Percentiles rank a stretch among this genome's conserved stretches.
phyloP scores from a whole-genome alignment of 2,113 vertebrate species.

The Apodemus speciosus region DNA sequence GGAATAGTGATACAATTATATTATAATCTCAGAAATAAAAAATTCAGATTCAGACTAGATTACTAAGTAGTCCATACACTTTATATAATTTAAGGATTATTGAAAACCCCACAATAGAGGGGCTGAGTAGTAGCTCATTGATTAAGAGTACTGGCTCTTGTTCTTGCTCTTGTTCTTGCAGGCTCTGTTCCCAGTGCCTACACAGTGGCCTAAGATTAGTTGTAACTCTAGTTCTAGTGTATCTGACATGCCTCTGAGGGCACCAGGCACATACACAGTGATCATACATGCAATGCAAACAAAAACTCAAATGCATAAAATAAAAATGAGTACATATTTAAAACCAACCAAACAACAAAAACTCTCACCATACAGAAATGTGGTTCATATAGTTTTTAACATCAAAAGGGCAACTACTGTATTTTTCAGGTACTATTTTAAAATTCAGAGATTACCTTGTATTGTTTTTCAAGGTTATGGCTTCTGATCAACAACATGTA shows the following conservation, averaged over 20 bases:
- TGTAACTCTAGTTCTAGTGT: neutral
- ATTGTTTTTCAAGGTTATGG: neutral
- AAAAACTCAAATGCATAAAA: neutral
- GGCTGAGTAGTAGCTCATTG: neutral
- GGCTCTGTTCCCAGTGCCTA: neutral
- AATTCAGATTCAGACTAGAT: neutral
- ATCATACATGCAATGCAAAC: neutral
- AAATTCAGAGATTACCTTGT: neutral
- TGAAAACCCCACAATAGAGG: neutral
- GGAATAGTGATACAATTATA: neutral
- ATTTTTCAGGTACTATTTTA: slow-evolving; percentile 40
- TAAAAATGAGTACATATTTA: neutral
- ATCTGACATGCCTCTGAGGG: neutral
- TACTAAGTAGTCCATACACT: neutral
- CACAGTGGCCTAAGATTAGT: neutral
- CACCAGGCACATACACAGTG: neutral
- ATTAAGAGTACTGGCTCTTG: neutral
- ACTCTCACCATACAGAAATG: neutral
- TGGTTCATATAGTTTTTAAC: neutral
- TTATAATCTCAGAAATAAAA: neutral
- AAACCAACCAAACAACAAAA: neutral
- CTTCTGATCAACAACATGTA: neutral
- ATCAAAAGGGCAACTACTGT: slow-evolving; percentile 28
- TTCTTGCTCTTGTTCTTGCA: too few species aligned
- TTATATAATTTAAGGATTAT: neutral